Evolutionary conservation across 2,888 invertebrate species (phyloP), one percentile per base, ranked within the genome.

Genomic region (Phasia obesa): DNA sequence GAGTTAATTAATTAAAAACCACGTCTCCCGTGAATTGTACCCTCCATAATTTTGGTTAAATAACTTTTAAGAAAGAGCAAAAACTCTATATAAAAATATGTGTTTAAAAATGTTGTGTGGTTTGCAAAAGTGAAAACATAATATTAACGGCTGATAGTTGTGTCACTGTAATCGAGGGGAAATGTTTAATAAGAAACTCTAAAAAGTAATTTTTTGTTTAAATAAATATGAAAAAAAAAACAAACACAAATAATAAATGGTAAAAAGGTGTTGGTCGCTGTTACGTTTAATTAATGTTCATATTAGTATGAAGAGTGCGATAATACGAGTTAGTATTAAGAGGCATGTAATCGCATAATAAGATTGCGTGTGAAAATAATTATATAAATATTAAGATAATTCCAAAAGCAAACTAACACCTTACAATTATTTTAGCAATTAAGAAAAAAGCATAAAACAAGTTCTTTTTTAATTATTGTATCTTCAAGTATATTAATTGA

Each of bases 1-100:
- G 60, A 79, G 83, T 85, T 85, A 85, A 85, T 85, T 85, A 85
- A 85, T 85, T 85, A 83, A 85, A 84, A 75, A 77, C 73, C 80
- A 76, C 77, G 80, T 81, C 79, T 71, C 62, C 79, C 71, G 69
- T 83, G 80, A 76, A 80, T 73, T 44, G 69, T 38, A 19, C 69
- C 55, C 27, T 70, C 42, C 62, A 64, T 81, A 73, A 35, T 64
- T 60, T 27, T 70, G 62, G 47, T 57, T 38, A 27, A 55, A 73
- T 42, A 76, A 64, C 74, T 57, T 51, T 74, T 57, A 55, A 42
- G 27, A 55, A 65, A 75, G 64, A 51, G 23, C 25, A 25, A 38
- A 64, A n/a, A 53, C 4, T 21, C 27, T 6, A 27, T 27, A 38
- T 42, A 17, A 4, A 35, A 60, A 44, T 2, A n/a, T n/a, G n/a